Evolutionary conservation across 23 tunicate genomes (phyloP), one percentile per base, ranked within the genome.

Genomic region (Botrylloides violaceus): DNA sequence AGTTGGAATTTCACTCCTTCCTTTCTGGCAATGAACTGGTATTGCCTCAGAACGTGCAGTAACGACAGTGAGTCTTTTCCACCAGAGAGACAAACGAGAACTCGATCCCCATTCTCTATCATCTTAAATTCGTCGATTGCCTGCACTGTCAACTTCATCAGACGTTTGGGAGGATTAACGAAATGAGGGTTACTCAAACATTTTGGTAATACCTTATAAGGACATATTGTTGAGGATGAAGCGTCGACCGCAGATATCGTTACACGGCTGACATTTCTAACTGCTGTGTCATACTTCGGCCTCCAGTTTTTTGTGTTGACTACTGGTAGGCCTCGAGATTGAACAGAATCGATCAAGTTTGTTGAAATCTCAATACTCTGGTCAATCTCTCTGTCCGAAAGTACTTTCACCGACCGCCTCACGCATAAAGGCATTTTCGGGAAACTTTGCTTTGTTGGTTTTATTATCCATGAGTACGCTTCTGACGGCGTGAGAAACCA

Each of bases 81-180:
- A 7, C 99, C 99, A 68, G 99, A 95, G 9, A 95, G 70, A 62
- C 99, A 90, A 7, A 95, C 99, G 35, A 95, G 79, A 24, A 95
- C 96, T 62, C 81, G 66, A 70, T 95, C 99, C 3, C 73, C 72
- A 49, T 87, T 59, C 26, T 83, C 49, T 18, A 95, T 95, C 99
- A 95, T 95, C 23, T 77, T 34, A 28, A 82, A 95, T 6, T 95
- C 86, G 28, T 83, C 86, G n/a, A 95, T 87, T 9, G 99, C 99
- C n/a, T 82, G 57, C 2, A 37, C 38, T 9, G 90, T 78, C 36
- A 80, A 53, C 72, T 90, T 90, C 37, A 90, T 74, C 21, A 90
- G 65, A 2, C 71, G 24, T 75, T 90, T 90, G 0, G 97, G 89
- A 0, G 90, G 90, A 0, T 82, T 57, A 18, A 74, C 53, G 58